Evolutionary conservation across 2,797 vertebrate genomes (phyloP).

Genomic region (Gymnopithys bicolor): DNA sequence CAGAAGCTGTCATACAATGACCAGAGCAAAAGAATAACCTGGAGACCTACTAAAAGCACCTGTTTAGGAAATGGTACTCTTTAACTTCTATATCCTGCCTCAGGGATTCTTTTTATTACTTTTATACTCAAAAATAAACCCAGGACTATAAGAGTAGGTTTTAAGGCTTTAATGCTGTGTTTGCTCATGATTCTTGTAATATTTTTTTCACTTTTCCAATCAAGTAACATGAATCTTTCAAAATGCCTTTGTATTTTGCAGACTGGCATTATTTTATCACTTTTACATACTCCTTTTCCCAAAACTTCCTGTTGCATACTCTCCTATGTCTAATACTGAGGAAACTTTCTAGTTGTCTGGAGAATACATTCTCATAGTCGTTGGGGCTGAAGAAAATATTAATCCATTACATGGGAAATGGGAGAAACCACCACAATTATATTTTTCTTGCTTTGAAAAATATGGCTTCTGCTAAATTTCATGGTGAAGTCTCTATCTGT

Average conservation of each 20-base stretch:
- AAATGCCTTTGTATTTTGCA: neutral
- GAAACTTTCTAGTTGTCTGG: neutral
- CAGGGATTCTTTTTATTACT: neutral
- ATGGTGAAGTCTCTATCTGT: neutral
- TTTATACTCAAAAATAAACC: neutral
- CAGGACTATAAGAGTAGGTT: neutral
- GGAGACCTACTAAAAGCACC: neutral
- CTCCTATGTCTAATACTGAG: neutral
- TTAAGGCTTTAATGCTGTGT: neutral
- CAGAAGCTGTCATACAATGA: neutral
- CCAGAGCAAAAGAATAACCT: neutral
- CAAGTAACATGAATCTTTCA: neutral
- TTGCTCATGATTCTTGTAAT: neutral
- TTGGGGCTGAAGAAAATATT: neutral
- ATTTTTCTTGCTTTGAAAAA: neutral
- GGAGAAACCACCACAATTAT: neutral
- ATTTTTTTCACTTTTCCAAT: neutral
- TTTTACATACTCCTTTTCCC: neutral
- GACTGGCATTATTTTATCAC: neutral
- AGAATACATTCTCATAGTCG: neutral
- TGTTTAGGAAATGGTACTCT: neutral
- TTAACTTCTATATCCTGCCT: neutral
- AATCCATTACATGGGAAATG: neutral
- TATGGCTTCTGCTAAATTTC: neutral
- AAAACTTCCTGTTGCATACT: neutral